Conservation (phyloP, 2,797 vertebrate species). For the Acanthornis magna region DNA sequence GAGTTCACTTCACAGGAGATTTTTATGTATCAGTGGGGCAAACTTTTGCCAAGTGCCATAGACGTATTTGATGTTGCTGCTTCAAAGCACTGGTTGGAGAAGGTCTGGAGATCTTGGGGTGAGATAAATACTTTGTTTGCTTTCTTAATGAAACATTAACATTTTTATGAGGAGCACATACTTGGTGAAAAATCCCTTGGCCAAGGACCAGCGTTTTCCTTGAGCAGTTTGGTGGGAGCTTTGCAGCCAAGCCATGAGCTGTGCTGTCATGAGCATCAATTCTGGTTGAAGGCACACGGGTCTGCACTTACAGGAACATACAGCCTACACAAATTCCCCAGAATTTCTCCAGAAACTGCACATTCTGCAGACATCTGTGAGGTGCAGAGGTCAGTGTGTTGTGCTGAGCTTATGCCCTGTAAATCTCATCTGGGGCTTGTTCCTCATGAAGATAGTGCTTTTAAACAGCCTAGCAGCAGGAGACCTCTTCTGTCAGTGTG, state of each 20-base stretch:
- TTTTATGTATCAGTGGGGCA: neutral
- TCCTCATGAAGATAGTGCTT: neutral
- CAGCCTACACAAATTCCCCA: neutral
- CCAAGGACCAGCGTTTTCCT: neutral
- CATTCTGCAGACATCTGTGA: neutral
- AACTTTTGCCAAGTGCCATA: neutral
- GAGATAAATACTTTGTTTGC: neutral
- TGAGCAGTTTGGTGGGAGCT: neutral
- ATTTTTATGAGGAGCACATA: neutral
- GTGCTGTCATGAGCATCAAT: fast-evolving
- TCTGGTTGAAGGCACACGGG: neutral
- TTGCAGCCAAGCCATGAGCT: neutral
- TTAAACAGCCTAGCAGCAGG: slow-evolving; percentile 6
- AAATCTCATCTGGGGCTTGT: neutral
- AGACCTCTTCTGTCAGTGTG: neutral
- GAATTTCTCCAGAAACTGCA: neutral
- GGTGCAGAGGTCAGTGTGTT: neutral
- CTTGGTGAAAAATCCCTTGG: neutral
- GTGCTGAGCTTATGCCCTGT: neutral
- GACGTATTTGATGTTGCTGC: neutral
- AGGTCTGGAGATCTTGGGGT: neutral
- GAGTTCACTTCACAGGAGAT: neutral
- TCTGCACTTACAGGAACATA: neutral
- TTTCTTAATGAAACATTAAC: neutral
- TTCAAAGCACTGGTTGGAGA: neutral